A percentile compares a stretch with the other conserved stretches of the same genome.
Conservation (phyloP, 1,140 invertebrate species). For the Drosophila mauritiana region DNA sequence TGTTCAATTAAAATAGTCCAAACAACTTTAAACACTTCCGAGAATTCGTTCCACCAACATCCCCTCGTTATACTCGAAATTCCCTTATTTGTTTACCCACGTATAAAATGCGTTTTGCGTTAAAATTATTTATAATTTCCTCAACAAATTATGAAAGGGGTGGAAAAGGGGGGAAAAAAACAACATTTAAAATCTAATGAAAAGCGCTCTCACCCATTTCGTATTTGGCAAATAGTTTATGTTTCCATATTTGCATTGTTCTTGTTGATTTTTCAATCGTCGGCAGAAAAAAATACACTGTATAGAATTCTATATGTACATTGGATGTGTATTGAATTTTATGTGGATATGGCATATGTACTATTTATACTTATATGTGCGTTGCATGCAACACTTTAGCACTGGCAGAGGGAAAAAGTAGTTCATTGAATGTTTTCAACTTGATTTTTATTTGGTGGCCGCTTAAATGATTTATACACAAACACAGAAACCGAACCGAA, state of each 20-base stretch:
- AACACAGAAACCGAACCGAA: conserved; percentile 41
- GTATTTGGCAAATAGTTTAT: conserved; percentile 50
- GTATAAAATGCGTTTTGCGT: conserved; percentile 20
- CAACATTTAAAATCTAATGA: conserved; percentile 18
- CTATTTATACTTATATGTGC: conserved; percentile 23
- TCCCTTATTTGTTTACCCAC: conserved; percentile 30
- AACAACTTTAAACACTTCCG: neutral
- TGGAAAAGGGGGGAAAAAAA: neutral
- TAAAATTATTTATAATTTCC: conserved; percentile 45
- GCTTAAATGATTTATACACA: conserved; percentile 81
- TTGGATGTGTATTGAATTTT: conserved; percentile 24
- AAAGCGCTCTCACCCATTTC: conserved; percentile 6
- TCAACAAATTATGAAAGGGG: conserved; percentile 31
- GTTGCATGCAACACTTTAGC: conserved; percentile 52
- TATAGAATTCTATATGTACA: conserved; percentile 47
- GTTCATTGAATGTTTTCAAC: conserved; percentile 82
- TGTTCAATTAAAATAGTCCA: neutral
- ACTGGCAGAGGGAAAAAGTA: conserved; percentile 59
- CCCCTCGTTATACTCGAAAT: conserved; percentile 1
- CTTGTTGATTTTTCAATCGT: conserved; percentile 23
- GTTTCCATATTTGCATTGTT: conserved; percentile 54
- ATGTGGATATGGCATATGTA: conserved; percentile 52
- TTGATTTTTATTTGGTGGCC: conserved; percentile 81
- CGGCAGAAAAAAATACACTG: conserved; percentile 12
- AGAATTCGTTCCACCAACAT: neutral